Evolutionary conservation across 1,140 invertebrate genomes (phyloP), one percentile per base, ranked within the genome.

Genomic region (Eurosta solidaginis): DNA sequence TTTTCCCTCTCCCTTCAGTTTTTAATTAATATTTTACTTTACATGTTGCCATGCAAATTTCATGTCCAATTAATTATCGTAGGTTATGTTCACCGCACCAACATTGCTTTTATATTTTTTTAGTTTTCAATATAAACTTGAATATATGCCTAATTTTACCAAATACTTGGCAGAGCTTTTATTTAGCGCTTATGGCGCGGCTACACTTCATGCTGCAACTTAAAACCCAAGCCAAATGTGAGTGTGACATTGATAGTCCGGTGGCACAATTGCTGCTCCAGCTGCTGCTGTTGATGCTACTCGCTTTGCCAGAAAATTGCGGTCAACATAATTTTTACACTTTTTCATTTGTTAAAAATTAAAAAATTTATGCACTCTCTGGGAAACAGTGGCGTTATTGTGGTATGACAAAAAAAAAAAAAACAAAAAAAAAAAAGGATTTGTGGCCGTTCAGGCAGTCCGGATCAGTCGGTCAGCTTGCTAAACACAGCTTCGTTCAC

Each of bases 31-130:
- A 68, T 68, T 68, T 68, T 68, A 42, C 14, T 68, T 33, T 20
- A 14, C 59, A 33, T 68, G 59, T 68, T 68, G 59, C 33, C 27
- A 68, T 68, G 59, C 12, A 68, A 68, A 68, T 68, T 68, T 68
- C 40, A 42, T 68, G 59, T 68, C 59, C 59, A 68, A 68, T 68
- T 68, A 68, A 68, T 36, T 68, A 68, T 40, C n/a, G n/a, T n/a
- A n/a, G n/a, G n/a, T n/a, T n/a, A n/a, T n/a, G n/a, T n/a, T n/a
- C n/a, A 68, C n/a, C n/a, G 0, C 9, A 9, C 5, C 17, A 27
- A 1, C 59, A 36, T 40, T 10, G 9, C 14, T 47, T 47, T 2
- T n/a, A 17, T 40, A 59, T 29, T 1, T 7, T 22, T 27, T 0
- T 0, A 52, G 9, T n/a, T 10, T 9, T 36, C 33, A 12, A 36